phyloP scores from a whole-genome alignment of 1,140 invertebrate species.

The Caenorhabditis inopinata region DNA sequence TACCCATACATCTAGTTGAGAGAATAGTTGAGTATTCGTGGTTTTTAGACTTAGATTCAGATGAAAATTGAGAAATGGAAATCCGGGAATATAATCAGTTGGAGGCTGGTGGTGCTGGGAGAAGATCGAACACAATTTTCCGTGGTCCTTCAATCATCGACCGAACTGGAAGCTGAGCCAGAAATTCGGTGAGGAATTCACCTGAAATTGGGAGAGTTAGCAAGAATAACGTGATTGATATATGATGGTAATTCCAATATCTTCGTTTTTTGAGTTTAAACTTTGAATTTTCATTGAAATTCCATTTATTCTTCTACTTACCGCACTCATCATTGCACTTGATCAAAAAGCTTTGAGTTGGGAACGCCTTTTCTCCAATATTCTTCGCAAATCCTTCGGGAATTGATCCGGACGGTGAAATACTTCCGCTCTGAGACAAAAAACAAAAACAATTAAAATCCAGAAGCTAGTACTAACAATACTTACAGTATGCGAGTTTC shows the following conservation, averaged over 20 bases:
- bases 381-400: background rate
- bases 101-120: background rate
- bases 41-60: background rate
- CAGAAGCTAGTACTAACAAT: background rate
- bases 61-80: background rate
- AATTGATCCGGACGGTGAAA: slow-evolving; percentile 35
- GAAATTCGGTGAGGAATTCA: slow-evolving; percentile 11
- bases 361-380: background rate
- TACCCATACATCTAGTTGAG: slow-evolving; percentile 14
- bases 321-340: background rate
- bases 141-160: background rate
- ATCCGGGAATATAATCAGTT: background rate
- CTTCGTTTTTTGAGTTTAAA: too few species aligned
- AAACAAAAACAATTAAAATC: background rate
- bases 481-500: slow-evolving; percentile 41
- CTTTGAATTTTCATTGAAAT: too few species aligned
- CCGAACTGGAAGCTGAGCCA: slow-evolving; percentile 27
- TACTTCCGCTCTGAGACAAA: slow-evolving; percentile 36
- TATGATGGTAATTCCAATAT: too few species aligned
- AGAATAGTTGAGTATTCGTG: too few species aligned
- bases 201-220: background rate
- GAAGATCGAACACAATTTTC: slow-evolving; percentile 15
- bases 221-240: too few species aligned
- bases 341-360: slow-evolving; percentile 25
- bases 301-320: background rate